Percentiles rank a stretch among this genome's conserved stretches.
These are phyloP conservation scores for Pteropus rufus DNA, from an alignment of 2,797 vertebrate species.

Conservation along the genomic window DNA sequence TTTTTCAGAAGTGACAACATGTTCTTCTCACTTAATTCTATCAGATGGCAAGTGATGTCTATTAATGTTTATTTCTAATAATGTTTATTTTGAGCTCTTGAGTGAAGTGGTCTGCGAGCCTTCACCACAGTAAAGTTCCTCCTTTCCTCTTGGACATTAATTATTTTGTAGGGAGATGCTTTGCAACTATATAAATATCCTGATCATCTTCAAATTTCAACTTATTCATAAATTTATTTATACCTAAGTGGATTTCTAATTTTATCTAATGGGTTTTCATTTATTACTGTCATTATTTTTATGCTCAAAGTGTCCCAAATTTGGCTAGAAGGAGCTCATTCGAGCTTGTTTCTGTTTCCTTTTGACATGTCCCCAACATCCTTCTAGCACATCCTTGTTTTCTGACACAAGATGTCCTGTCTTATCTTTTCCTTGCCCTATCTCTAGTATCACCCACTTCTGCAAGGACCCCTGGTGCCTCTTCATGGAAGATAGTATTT, in stretches of 20 bases:
- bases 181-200: background rate
- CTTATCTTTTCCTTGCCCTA: background rate
- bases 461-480: background rate
- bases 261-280: background rate
- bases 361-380: background rate
- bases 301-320: background rate
- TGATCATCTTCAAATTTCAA: background rate
- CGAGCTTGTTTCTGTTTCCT: background rate
- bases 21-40: background rate
- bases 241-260: background rate
- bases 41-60: background rate
- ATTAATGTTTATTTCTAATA: background rate
- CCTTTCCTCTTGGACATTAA: background rate
- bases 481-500: background rate
- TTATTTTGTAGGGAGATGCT: background rate
- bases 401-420: background rate
- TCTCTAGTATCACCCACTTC: background rate
- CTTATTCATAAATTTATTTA: background rate
- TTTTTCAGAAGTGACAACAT: background rate
- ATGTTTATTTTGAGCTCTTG: background rate
- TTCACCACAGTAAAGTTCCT: background rate
- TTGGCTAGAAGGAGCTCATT: background rate
- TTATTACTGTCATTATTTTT: background rate
- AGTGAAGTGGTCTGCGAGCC: background rate
- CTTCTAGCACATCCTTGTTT: background rate